Conservation (phyloP, 2,113 vertebrate genomes). For the Opisthocomus hoazin region DNA sequence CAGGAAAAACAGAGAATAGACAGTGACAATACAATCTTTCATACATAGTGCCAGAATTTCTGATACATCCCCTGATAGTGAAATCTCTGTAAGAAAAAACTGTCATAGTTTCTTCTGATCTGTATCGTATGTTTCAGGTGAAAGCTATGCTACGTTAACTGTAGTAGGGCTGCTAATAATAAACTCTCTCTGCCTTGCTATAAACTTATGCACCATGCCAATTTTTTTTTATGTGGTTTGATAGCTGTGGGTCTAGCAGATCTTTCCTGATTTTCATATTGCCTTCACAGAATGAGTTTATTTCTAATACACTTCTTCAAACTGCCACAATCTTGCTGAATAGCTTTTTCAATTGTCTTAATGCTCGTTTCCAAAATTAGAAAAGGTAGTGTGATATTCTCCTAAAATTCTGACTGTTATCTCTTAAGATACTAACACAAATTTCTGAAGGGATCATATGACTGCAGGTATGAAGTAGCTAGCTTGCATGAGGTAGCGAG, state of each 20-base stretch:
- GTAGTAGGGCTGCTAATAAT: not conserved
- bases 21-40: not conserved
- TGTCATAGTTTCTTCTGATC: not conserved
- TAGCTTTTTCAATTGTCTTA: not conserved
- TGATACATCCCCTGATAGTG: not conserved
- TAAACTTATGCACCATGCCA: not conserved
- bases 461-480: not conserved
- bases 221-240: not conserved
- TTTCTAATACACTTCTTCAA: not conserved
- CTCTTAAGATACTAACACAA: not conserved
- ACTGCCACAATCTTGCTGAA: not conserved
- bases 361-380: not conserved
- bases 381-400: not conserved
- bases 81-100: not conserved
- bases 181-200: not conserved
- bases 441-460: not conserved
- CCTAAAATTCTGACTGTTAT: not conserved
- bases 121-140: not conserved
- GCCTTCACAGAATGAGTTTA: not conserved
- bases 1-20: not conserved
- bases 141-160: not conserved
- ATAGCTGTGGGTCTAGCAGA: not conserved
- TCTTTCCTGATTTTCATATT: not conserved
- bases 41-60: not conserved
- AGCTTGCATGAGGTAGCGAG: not conserved